Percentiles rank a stretch among this genome's conserved stretches.
Conservation (phyloP, 2,888 invertebrate genomes). For the Cylloceria caligata region DNA sequence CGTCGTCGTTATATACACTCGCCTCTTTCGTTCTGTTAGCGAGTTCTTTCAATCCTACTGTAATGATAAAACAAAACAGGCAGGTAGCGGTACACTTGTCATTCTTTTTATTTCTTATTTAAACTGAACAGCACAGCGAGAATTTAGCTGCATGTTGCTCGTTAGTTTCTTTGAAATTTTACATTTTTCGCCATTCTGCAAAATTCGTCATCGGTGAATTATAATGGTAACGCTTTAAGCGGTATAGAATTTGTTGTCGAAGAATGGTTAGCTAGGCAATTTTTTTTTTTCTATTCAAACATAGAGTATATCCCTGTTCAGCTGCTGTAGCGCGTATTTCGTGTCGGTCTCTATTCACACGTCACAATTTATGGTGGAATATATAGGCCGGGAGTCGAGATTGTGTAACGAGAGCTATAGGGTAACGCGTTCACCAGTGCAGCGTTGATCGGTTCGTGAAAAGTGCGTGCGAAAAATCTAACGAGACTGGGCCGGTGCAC, state of each 20-base stretch:
- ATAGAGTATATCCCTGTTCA: not conserved
- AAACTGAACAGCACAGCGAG: constrained; percentile 8
- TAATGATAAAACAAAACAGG: constrained; percentile 58
- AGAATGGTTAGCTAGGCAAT: not conserved
- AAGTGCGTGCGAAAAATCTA: constrained; percentile 73
- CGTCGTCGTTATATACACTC: constrained; percentile 23
- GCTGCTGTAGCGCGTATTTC: not conserved
- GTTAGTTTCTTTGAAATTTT: constrained; percentile 26
- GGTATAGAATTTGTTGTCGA: not conserved
- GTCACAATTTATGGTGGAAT: not conserved
- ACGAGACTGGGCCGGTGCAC: constrained; percentile 64
- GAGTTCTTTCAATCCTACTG: constrained; percentile 49
- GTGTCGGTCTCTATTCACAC: constrained; percentile 17
- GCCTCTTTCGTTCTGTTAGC: constrained; percentile 46
- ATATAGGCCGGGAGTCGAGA: not conserved
- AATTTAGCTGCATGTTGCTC: constrained; percentile 24
- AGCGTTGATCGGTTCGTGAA: constrained; percentile 38
- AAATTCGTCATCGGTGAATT: constrained; percentile 31
- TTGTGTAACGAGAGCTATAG: constrained; percentile 12
- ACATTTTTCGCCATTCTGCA: constrained; percentile 2
- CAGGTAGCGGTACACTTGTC: constrained; percentile 30
- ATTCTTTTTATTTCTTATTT: constrained; percentile 44
- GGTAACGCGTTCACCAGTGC: not conserved
- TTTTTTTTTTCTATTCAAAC: not conserved
- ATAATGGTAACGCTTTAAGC: not conserved